Evolutionary conservation across 2,888 invertebrate genomes (phyloP), one percentile per base, ranked within the genome.

Genomic region (Cosmia trapezina): DNA sequence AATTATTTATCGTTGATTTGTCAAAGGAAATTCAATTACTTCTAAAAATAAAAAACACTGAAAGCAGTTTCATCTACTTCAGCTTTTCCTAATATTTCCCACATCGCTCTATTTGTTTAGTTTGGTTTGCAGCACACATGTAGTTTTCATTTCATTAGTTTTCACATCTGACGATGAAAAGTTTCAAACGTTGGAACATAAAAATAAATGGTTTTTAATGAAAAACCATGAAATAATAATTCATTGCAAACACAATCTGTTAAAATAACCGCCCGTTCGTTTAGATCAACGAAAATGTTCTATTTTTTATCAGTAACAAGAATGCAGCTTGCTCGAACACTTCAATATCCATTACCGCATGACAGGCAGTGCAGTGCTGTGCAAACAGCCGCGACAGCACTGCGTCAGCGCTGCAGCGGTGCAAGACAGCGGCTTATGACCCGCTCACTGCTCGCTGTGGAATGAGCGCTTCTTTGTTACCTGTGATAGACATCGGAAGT

Each of bases 301-400:
- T 59, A 67, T 75, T 81, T 88, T 82, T 83, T 80, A 82, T 79
- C 71, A 76, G 74, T 73, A 81, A 86, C 88, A 89, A 89, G 89
- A 91, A 90, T 83, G 73, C 76, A 83, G 84, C 80, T 83, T 83
- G 84, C 81, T 83, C 78, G 84, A 87, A 86, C 88, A 89, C 91
- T 93, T 93, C 91, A 93, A 93, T 93, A 93, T 92, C 93, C 93
- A 93, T 93, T 93, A 93, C 90, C 86, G 91, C 89, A 88, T 89
- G 88, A 86, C 90, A 87, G 89, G 83, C 85, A 81, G 87, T 92
- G 91, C 92, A 94, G 93, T 92, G 94, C 91, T 89, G 84, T 78
- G 91, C 91, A 93, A 93, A 94, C 93, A 94, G 83, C 80, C 78
- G 74, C 83, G 84, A 83, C 87, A 85, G 86, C 87, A 86, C 88